Evolutionary conservation across 2,888 invertebrate species (phyloP).

Genomic region (Torymus texanus): DNA sequence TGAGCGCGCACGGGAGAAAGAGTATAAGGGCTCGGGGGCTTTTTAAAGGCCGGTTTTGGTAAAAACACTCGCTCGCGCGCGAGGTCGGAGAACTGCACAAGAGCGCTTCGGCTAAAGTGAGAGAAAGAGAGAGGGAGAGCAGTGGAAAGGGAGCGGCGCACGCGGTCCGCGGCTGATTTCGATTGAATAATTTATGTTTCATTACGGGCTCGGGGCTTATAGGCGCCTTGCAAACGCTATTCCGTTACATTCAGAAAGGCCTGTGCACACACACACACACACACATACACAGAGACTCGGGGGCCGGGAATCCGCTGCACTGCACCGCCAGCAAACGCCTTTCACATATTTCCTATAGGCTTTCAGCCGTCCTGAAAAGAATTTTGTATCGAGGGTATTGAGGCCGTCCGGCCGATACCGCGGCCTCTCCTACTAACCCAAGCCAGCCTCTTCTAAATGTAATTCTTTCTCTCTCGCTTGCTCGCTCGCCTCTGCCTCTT

Average conservation of each 20-base stretch:
- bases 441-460: conserved; percentile 42
- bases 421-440: conserved; percentile 19
- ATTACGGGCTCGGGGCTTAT: conserved; percentile 73
- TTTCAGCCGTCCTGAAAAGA: conserved; percentile 69
- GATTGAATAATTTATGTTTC: conserved; percentile 76
- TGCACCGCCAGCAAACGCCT: conserved; percentile 61
- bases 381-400: conserved; percentile 74
- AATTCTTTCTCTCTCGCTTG: conserved; percentile 30
- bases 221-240: conserved; percentile 74
- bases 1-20: conserved; percentile 37
- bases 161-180: conserved; percentile 71
- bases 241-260: conserved; percentile 73
- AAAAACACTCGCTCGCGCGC: conserved; percentile 65
- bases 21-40: conserved; percentile 57
- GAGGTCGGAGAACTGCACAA: conserved; percentile 32
- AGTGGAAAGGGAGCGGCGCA: conserved; percentile 26
- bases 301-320: conserved; percentile 63
- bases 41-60: conserved; percentile 69
- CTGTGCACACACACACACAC: conserved; percentile 66
- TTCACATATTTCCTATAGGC: conserved; percentile 75
- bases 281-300: conserved; percentile 1
- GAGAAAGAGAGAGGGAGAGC: conserved; percentile 49
- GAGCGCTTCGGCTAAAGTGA: conserved; percentile 37
- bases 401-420: conserved; percentile 62
- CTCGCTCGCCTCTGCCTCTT: not conserved